Conservation (phyloP, 2,797 vertebrate genomes). For the Heterohyrax brucei region DNA sequence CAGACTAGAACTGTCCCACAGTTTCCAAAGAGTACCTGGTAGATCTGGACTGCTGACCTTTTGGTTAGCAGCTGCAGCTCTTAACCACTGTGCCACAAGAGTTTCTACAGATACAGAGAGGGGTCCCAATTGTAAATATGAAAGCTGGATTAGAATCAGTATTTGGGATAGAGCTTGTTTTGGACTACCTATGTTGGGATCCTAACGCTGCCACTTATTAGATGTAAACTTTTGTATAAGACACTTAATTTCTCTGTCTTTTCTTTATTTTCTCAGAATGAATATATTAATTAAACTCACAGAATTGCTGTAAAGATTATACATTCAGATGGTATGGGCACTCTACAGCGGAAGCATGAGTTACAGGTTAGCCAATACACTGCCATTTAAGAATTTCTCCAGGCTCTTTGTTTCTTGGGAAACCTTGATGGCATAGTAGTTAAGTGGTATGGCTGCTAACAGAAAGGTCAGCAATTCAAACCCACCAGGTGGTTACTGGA, state of each 20-base stretch:
- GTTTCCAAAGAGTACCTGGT: too few relatives aligned
- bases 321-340: neutral
- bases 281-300: neutral
- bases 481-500: too few relatives aligned
- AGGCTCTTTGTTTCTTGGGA: neutral
- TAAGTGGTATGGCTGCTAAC: too few relatives aligned
- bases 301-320: neutral
- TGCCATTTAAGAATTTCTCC: neutral
- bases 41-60: too few relatives aligned
- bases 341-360: too few relatives aligned
- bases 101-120: neutral
- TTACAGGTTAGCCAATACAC: neutral
- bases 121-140: neutral
- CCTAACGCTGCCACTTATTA: neutral
- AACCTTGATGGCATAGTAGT: too few relatives aligned
- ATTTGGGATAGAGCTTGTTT: neutral
- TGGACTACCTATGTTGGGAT: neutral
- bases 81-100: too few relatives aligned
- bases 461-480: too few relatives aligned
- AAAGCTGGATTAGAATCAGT: neutral
- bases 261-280: constrained; percentile 24
- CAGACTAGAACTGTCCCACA: too few relatives aligned
- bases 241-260: neutral
- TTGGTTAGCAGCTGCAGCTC: too few relatives aligned
- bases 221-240: constrained; percentile 14